phyloP scores from a whole-genome alignment of 2,797 vertebrate genomes.

The Sebastes flavidus region DNA sequence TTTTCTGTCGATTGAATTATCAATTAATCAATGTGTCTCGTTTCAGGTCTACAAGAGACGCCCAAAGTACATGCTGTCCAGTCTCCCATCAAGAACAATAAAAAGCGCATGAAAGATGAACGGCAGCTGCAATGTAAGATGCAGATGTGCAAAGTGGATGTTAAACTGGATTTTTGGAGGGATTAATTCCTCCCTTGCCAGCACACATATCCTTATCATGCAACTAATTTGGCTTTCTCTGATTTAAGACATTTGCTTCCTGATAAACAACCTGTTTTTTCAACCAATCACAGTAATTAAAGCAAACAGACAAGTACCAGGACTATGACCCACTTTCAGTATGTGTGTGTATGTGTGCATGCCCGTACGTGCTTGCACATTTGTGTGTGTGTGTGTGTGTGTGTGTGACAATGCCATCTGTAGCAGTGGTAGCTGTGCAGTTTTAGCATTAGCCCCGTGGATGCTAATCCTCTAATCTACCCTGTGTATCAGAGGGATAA shows the following conservation, averaged over 20 bases:
- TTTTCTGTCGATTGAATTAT: neutral
- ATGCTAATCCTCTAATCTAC: conserved; percentile 81
- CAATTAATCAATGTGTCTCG: neutral
- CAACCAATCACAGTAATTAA: conserved; percentile 60
- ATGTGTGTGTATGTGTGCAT: conserved; percentile 1
- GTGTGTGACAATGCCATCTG: conserved; percentile 73
- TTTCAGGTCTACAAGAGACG: neutral
- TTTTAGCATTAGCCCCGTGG: conserved; percentile 72
- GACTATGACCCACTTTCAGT: conserved; percentile 71
- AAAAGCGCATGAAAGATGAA: neutral
- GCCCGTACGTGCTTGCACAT: neutral
- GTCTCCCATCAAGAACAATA: neutral
- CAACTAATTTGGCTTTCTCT: neutral
- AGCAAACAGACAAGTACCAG: conserved; percentile 51
- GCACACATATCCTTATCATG: neutral
- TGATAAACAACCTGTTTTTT: conserved; percentile 40
- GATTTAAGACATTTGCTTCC: conserved; percentile 21
- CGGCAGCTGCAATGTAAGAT: neutral
- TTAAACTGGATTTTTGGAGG: neutral
- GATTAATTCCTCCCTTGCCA: neutral
- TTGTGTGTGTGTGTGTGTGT: conserved; percentile 34
- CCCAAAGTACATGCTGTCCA: neutral
- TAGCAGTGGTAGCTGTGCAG: conserved; percentile 54
- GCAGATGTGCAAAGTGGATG: neutral
- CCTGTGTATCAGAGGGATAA: conserved; percentile 69